Evolutionary conservation across 2,113 vertebrate species (phyloP).

Genomic region (Prolemur simus): DNA sequence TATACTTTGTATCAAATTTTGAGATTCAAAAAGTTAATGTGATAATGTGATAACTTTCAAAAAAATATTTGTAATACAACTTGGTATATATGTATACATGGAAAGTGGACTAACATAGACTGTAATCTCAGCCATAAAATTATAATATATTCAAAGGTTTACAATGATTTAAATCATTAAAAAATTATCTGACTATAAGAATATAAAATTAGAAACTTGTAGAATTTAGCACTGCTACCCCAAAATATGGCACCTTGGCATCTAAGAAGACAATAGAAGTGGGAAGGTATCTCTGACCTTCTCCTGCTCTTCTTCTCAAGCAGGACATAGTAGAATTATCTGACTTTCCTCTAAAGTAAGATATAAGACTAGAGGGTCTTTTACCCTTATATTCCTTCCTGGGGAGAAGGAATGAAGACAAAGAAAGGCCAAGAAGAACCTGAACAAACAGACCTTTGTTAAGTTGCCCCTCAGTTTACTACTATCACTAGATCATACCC

Average conservation of each 20-base stretch:
- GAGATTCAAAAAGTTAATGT: not conserved
- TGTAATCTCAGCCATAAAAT: not conserved
- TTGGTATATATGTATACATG: not conserved
- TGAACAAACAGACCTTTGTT: not conserved
- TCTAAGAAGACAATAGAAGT: not conserved
- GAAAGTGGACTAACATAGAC: not conserved
- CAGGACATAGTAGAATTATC: not conserved
- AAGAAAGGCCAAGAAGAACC: not conserved
- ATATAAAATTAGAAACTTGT: not conserved
- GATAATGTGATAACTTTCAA: not conserved
- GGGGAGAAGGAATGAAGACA: not conserved
- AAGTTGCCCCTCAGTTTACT: not conserved
- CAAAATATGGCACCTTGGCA: not conserved
- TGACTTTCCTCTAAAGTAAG: not conserved
- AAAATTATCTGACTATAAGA: not conserved
- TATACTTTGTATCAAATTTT: not conserved
- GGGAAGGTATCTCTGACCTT: not conserved
- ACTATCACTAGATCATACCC: not conserved
- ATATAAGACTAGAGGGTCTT: not conserved
- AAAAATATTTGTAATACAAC: not conserved
- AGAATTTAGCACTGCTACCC: not conserved
- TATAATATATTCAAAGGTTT: not conserved
- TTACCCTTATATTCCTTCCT: too few relatives aligned
- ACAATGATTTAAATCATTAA: not conserved
- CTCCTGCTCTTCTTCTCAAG: not conserved